Base-by-base conservation (phyloP, 2,797 vertebrate species). In the Lepilemur ruficaudatus region DNA sequence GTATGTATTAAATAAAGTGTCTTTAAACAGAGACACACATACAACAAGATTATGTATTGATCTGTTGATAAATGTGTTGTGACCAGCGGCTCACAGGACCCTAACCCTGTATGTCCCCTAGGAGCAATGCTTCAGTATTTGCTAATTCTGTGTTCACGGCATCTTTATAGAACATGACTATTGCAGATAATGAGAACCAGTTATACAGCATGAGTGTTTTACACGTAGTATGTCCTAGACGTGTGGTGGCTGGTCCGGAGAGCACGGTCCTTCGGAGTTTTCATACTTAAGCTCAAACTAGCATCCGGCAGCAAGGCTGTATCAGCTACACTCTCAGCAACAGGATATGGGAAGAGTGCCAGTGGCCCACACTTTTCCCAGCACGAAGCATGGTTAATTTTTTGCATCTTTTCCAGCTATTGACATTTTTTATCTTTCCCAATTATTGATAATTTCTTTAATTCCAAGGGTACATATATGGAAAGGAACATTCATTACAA, bases 171-270 rank as follows among this genome's bases (percentile, higher is more conserved):
- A 14, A 43, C 25, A 10, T 32, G 5, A 5, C 5, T 11, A 0
- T 30, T 35, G 8, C 5, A 25, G 25, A 30, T 63, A 9, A 38
- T 1, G 78, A 80, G 25, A 73, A 23, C 5, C 0, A 8, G 7
- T 20, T 1, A 7, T 4, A 9, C 12, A 6, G 18, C 28, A 0
- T 9, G 91, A 18, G 11, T 4, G 8, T 20, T 17, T 20, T 7
- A n/a, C 10, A 2, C 20, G 30, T 22, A 1, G n/a, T 41, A 30
- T 5, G 25, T 17, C 22, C 65, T 57, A 35, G 30, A 63, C 5
- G 35, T 11, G 30, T 22, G 81, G 30, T 10, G 69, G 48, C 48
- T 52, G 57, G 32, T 15, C 69, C 38, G 10, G 41, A 76, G 35
- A 10, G 43, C 8, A 2, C 61, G 41, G 41, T 32, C 48, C 61